These are phyloP conservation scores for Anaspis maculata DNA, from an alignment of 2,888 invertebrate species.

Conservation along the genomic window DNA sequence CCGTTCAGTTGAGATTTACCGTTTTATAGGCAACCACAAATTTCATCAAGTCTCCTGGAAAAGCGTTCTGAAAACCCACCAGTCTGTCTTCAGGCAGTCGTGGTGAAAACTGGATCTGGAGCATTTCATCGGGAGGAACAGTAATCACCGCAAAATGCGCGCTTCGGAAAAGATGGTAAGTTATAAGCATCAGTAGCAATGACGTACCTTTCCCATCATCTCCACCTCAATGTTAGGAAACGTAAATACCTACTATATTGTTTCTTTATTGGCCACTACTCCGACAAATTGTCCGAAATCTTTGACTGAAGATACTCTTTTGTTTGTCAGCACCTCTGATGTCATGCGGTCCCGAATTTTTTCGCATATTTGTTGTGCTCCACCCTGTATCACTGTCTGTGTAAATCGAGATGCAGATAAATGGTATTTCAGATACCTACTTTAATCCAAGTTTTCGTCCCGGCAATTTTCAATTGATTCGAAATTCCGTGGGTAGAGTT, in stretches of 20 bases:
- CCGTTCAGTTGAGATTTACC: neutral
- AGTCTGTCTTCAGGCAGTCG: slow-evolving; percentile 13
- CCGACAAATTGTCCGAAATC: no score
- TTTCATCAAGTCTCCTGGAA: slow-evolving; percentile 19
- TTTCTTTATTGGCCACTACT: no score
- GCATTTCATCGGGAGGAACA: slow-evolving; percentile 21
- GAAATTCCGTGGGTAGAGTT: slow-evolving; percentile 23
- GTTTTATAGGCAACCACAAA: slow-evolving; percentile 26
- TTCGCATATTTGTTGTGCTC: slow-evolving; percentile 20
- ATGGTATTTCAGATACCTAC: slow-evolving; percentile 1
- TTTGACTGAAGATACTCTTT: no score
- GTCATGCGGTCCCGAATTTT: no score
- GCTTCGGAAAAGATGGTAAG: no score
- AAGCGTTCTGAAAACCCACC: slow-evolving; percentile 11
- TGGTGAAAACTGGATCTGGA: slow-evolving; percentile 25
- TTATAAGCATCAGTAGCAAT: no score
- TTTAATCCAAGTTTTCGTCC: neutral
- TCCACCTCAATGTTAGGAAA: no score
- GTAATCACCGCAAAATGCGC: slow-evolving; percentile 22
- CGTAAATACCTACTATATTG: neutral
- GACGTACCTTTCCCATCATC: no score
- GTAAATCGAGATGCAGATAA: no score
- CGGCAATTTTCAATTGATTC: slow-evolving; percentile 20
- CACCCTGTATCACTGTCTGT: slow-evolving; percentile 14
- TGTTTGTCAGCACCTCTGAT: no score